Percentiles rank a stretch among this genome's conserved stretches.
These are phyloP conservation scores for Halcyon leucocephala DNA, from an alignment of 2,797 vertebrate species.

Conservation along the genomic window DNA sequence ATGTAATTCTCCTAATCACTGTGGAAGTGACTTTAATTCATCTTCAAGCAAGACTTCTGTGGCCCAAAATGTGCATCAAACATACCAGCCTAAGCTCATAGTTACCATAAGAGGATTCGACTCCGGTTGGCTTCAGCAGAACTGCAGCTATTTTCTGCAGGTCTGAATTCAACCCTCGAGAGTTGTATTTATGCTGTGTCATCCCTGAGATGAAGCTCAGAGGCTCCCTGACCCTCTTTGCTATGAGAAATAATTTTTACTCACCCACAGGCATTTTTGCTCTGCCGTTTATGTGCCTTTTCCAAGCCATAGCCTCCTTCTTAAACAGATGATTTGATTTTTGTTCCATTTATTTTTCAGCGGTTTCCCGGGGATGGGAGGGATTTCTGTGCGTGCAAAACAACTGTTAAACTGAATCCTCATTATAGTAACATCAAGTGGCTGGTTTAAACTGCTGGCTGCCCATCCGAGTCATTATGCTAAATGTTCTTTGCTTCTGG, in stretches of 20 bases:
- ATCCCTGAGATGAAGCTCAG: slow-evolving; percentile 10
- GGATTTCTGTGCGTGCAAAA: slow-evolving; percentile 12
- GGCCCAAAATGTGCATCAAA: neutral
- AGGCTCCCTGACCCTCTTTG: neutral
- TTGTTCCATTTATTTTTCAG: slow-evolving; percentile 40
- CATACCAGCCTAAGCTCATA: neutral
- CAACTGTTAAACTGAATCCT: slow-evolving; percentile 58
- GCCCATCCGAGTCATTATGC: slow-evolving; percentile 58
- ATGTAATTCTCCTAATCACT: neutral
- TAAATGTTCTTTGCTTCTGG: slow-evolving; percentile 69
- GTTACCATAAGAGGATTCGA: neutral
- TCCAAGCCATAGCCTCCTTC: slow-evolving; percentile 19
- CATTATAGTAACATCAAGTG: slow-evolving; percentile 63
- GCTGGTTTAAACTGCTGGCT: slow-evolving; percentile 68
- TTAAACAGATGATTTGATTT: slow-evolving; percentile 42
- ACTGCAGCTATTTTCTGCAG: neutral
- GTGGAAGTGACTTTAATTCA: neutral
- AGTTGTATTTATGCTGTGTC: slow-evolving; percentile 3
- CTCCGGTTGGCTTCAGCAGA: neutral
- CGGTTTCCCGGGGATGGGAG: slow-evolving; percentile 10
- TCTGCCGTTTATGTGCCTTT: slow-evolving; percentile 20
- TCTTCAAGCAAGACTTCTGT: neutral
- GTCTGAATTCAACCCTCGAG: neutral
- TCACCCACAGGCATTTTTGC: slow-evolving; percentile 11
- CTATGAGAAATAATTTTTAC: slow-evolving; percentile 11